Evolutionary conservation across 2,113 vertebrate genomes (phyloP).

Genomic region (Mugil cephalus): DNA sequence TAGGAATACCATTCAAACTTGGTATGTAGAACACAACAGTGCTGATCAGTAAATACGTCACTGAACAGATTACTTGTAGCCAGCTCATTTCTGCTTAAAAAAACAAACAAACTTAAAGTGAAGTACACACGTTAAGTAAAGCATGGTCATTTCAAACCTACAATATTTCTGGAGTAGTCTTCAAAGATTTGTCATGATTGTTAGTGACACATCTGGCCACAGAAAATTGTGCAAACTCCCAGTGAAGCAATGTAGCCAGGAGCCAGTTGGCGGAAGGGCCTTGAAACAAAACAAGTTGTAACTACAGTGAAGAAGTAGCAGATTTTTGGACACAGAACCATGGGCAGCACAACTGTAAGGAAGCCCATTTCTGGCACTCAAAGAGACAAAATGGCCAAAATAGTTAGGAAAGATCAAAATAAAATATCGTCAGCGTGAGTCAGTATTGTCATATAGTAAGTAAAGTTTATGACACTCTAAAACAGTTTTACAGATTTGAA

Average conservation of each 20-base stretch:
- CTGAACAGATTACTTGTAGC: background rate
- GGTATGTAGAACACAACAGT: background rate
- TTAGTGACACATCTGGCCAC: background rate
- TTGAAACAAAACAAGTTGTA: background rate
- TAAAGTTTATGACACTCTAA: too few relatives aligned
- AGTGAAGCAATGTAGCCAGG: conserved; percentile 6
- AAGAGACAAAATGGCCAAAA: background rate
- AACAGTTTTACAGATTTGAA: too few relatives aligned
- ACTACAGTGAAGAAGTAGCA: background rate
- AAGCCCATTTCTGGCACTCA: conserved; percentile 19
- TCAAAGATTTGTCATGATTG: background rate
- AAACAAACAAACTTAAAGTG: background rate
- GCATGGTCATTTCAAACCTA: background rate
- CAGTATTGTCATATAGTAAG: conserved; percentile 8
- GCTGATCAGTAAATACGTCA: background rate
- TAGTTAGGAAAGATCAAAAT: background rate
- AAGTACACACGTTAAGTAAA: background rate
- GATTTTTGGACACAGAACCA: background rate
- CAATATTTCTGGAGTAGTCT: conserved; percentile 10
- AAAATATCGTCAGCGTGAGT: background rate
- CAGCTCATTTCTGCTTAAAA: background rate
- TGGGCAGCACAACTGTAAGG: background rate
- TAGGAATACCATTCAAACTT: too few relatives aligned
- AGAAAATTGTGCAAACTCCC: conserved; percentile 3
- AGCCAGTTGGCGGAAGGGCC: background rate